A percentile compares a stretch with the other conserved stretches of the same genome.
Conservation (phyloP, 1,140 invertebrate species). For the Bombyx mandarina region DNA sequence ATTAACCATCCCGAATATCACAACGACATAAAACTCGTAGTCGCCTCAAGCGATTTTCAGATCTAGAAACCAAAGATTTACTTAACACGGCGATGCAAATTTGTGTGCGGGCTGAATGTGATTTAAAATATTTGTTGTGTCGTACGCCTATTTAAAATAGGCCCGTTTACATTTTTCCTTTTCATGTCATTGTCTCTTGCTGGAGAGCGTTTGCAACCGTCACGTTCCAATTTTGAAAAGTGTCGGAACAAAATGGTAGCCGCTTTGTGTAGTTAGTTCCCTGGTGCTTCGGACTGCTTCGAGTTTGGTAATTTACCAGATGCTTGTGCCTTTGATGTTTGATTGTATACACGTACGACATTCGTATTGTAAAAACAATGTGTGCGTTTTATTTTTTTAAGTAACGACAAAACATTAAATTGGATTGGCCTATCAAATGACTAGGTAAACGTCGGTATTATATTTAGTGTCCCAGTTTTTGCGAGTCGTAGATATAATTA, state of each 20-base stretch:
- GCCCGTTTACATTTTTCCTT: slow-evolving; percentile 69
- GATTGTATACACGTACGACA: slow-evolving; percentile 6
- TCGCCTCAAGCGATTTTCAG: slow-evolving; percentile 25
- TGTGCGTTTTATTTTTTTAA: too few relatives aligned
- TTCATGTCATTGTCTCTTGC: slow-evolving; percentile 69
- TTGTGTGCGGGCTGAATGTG: slow-evolving; percentile 25
- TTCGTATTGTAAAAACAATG: too few relatives aligned
- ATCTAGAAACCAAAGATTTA: slow-evolving; percentile 12
- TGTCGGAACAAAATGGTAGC: slow-evolving; percentile 69
- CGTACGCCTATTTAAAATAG: slow-evolving; percentile 59
- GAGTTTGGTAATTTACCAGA: slow-evolving; percentile 64
- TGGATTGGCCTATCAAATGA: too few relatives aligned
- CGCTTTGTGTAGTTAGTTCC: slow-evolving; percentile 48
- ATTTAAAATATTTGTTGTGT: slow-evolving; percentile 54
- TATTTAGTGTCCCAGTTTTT: too few relatives aligned
- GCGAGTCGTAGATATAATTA: too few relatives aligned
- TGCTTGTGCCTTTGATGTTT: slow-evolving; percentile 52
- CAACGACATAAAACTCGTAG: slow-evolving; percentile 30
- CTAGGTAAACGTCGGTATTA: too few relatives aligned
- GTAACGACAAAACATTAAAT: too few relatives aligned
- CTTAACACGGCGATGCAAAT: slow-evolving; percentile 10
- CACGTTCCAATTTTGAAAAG: slow-evolving; percentile 71
- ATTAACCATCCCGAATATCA: slow-evolving; percentile 47
- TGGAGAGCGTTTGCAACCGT: slow-evolving; percentile 66
- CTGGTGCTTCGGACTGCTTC: slow-evolving; percentile 38